These are phyloP conservation scores for Verasper variegatus DNA, from an alignment of 2,113 vertebrate species.

Conservation along the genomic window DNA sequence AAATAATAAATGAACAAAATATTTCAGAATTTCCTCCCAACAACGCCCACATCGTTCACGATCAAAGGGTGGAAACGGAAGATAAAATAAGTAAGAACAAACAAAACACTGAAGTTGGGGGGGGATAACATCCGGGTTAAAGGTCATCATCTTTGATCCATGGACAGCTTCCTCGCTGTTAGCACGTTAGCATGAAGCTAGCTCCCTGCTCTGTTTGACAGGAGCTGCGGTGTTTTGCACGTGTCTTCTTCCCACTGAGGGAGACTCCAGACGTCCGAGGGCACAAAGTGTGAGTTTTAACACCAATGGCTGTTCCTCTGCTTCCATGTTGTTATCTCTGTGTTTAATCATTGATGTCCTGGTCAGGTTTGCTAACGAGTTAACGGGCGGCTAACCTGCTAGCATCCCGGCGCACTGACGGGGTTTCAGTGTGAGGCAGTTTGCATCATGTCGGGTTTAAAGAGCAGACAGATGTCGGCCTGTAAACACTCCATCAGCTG, in stretches of 20 bases:
- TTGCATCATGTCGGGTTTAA: neutral
- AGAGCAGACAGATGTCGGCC: neutral
- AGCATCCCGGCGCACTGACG: too few species aligned
- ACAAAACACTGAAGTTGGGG: neutral
- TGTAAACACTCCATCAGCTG: neutral
- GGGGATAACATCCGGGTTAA: conserved; percentile 46
- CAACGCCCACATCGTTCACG: too few species aligned
- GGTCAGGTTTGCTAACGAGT: too few species aligned
- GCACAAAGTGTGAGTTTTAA: neutral
- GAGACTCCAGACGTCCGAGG: too few species aligned
- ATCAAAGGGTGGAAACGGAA: too few species aligned
- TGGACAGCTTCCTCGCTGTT: conserved; percentile 45
- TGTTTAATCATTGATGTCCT: too few species aligned
- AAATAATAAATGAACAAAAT: too few species aligned
- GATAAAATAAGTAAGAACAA: neutral
- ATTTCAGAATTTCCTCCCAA: too few species aligned
- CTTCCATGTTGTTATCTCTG: too few species aligned
- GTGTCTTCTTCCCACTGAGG: neutral
- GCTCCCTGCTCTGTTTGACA: conserved; percentile 21
- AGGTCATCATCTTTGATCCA: conserved; percentile 26
- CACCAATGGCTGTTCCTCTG: too few species aligned
- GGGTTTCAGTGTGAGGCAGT: too few species aligned
- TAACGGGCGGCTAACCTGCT: too few species aligned
- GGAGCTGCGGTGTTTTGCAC: neutral
- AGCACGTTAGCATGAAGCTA: conserved; percentile 50